Evolutionary conservation across 1,140 invertebrate genomes (phyloP), one percentile per base, ranked within the genome.

Genomic region (Cotesia vestalis): DNA sequence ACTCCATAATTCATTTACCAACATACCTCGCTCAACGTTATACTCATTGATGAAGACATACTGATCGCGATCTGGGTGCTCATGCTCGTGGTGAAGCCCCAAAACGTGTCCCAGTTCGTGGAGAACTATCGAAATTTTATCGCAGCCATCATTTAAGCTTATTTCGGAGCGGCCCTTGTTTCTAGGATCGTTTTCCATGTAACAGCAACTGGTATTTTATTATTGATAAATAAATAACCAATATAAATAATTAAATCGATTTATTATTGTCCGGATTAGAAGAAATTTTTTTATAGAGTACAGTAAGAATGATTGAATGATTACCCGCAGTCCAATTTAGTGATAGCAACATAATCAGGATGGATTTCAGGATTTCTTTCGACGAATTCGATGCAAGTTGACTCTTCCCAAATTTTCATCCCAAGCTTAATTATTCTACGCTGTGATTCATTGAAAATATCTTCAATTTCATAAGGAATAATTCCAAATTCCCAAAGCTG

Each of bases 331-430:
- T 94, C 92, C 76, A 95, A 89, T 84, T 98, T 95, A 0, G 98
- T 99, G 85, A 99, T 99, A 2, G 98, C 91, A 78, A 99, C 99
- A 80, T 96, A 99, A 84, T 99, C 97, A 55, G 94, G 93, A 88
- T 98, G 95, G 68, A 97, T 91, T 74, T 91, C 90, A 0, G 92
- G 89, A 59, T 92, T 91, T 55, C 94, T 89, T 84, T 99, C 97
- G 1, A 99, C 96, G 82, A 99, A 99, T 79, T 98, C 97, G 46
- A 99, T 94, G 85, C 98, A 99, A 0, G 98, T 99, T 78, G 94
- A 96, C 84, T 99, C 99, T 86, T 99, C 97, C 98, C 98, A 99
- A 83, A 99, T 97, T 35, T 95, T 88, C 98, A 99, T 99, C 3
- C 98, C 98, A 80, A 97, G 95, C 79, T 98, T 98, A 88, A 99